These are phyloP conservation scores for Bujurquina vittata DNA, from an alignment of 2,113 vertebrate species.

Conservation along the genomic window DNA sequence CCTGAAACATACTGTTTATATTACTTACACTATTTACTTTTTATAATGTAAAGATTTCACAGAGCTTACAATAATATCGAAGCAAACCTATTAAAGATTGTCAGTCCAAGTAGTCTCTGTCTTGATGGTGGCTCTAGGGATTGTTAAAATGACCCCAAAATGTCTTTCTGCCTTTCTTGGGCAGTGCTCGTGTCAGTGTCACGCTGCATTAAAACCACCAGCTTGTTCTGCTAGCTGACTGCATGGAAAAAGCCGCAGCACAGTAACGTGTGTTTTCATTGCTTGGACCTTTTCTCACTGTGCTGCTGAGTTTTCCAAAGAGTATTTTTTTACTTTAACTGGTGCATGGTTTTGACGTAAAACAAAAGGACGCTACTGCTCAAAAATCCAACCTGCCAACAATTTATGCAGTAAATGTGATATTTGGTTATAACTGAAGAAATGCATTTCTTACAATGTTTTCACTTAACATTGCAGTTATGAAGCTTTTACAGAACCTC, in stretches of 20 bases:
- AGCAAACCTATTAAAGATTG: background rate
- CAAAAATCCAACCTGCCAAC: background rate
- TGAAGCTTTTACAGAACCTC: background rate
- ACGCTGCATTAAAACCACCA: constrained; percentile 4
- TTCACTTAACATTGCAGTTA: background rate
- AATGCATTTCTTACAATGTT: background rate
- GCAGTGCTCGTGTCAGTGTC: constrained; percentile 13
- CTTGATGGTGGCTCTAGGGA: constrained; percentile 15
- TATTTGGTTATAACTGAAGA: background rate
- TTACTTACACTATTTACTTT: background rate
- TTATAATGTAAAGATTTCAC: background rate
- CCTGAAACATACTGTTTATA: background rate
- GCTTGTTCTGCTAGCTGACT: constrained; percentile 19
- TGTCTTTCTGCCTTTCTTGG: constrained; percentile 16
- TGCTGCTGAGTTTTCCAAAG: background rate
- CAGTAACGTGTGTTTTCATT: background rate
- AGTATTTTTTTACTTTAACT: background rate
- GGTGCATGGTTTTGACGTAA: background rate
- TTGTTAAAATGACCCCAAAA: constrained; percentile 43
- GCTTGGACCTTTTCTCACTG: background rate
- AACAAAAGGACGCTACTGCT: background rate
- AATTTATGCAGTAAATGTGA: background rate
- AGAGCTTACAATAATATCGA: background rate
- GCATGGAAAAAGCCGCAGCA: background rate
- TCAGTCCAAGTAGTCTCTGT: background rate